Evolutionary conservation across 2,113 vertebrate species (phyloP).

Genomic region (Saimiri boliviensis): DNA sequence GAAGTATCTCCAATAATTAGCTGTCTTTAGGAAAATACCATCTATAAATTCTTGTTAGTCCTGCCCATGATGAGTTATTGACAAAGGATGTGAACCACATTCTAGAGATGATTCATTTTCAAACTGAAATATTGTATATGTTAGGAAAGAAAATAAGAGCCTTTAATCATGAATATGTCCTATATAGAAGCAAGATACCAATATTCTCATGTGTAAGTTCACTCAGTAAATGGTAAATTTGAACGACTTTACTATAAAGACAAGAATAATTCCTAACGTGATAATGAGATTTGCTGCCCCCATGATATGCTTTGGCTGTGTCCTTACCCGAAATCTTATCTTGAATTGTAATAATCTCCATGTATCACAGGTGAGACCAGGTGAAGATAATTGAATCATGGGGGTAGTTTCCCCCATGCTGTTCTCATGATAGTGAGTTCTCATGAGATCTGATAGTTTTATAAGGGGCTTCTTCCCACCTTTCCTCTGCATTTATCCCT

Average conservation of each 20-base stretch:
- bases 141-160: background rate
- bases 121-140: conserved; percentile 9
- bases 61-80: background rate
- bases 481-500: too few species aligned
- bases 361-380: too few species aligned
- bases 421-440: too few species aligned
- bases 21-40: background rate
- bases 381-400: too few species aligned
- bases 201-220: background rate
- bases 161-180: background rate
- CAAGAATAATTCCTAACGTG: background rate
- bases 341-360: too few species aligned
- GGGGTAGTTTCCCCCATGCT: too few species aligned
- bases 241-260: background rate
- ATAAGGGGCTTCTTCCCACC: too few species aligned
- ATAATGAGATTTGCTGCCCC: background rate
- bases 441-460: too few species aligned
- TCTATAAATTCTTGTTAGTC: background rate
- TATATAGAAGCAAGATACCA: background rate
- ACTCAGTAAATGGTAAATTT: background rate
- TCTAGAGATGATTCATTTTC: background rate
- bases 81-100: background rate
- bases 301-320: too few species aligned
- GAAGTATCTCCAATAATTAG: background rate
- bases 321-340: too few species aligned